Conservation (phyloP, 2,113 vertebrate genomes). For the Rhinoderma darwinii region DNA sequence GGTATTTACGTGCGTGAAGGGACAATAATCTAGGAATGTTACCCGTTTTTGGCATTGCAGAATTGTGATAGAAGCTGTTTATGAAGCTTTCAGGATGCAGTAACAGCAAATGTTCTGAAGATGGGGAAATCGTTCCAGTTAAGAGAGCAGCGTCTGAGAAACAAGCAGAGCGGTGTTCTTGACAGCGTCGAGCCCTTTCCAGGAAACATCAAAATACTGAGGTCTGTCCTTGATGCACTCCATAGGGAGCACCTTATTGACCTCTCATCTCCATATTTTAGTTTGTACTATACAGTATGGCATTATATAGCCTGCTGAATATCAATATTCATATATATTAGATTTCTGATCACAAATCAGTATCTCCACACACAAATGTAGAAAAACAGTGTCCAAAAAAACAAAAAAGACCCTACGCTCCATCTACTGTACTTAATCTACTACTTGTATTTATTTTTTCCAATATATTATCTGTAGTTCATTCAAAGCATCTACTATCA, state of each 20-base stretch:
- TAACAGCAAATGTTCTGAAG: conserved; percentile 58
- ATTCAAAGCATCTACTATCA: too few species aligned
- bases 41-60: too few species aligned
- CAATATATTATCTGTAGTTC: too few species aligned
- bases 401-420: not conserved
- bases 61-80: not conserved
- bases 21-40: too few species aligned
- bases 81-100: conserved; percentile 37
- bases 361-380: not conserved
- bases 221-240: not conserved
- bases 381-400: not conserved
- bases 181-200: not conserved
- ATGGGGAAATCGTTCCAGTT: conserved; percentile 54
- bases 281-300: not conserved
- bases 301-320: not conserved
- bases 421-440: too few species aligned
- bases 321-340: not conserved
- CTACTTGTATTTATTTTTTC: too few species aligned
- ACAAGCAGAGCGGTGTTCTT: not conserved
- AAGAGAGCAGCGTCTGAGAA: conserved; percentile 11
- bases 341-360: not conserved
- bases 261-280: not conserved
- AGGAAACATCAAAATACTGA: not conserved
- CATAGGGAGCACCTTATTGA: not conserved
- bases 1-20: not conserved